Evolutionary conservation across 2,888 invertebrate genomes (phyloP), one percentile per base, ranked within the genome.

Genomic region (Parnassius mnemosyne): DNA sequence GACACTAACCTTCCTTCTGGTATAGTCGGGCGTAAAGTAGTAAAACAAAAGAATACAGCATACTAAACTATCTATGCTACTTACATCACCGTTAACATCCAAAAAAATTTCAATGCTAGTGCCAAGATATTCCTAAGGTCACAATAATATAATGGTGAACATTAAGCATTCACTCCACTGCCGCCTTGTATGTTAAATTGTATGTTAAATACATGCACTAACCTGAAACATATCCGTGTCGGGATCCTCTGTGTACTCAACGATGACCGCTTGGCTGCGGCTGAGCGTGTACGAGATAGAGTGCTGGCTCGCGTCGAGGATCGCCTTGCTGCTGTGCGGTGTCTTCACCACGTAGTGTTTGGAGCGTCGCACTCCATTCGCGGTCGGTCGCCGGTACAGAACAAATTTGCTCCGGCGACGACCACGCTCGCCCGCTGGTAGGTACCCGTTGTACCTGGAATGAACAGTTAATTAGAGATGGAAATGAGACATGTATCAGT

Each of bases 161-260:
- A 25, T 25, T 16, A 16, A 16, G 16, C 16, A 16, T 2, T 16
- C 16, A 16, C 25, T 25, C 25, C 5, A 25, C 25, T 25, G 5
- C 25, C 25, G 25, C 25, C 25, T 25, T 25, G 25, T 25, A 3
- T 1, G 16, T n/a, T n/a, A n/a, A n/a, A n/a, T n/a, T n/a, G n/a
- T 20, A 20, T 2, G 20, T 1, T 34, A 34, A 34, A 34, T n/a
- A 11, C n/a, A 10, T 16, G 20, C 13, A 74, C 92, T 87, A 81
- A 98, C 98, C 95, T 99, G 99, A 92, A 99, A 99, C 99, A 99
- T 99, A 89, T 99, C 99, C 61, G 98, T 99, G 82, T 97, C 96
- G 64, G 95, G 94, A 89, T 99, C 99, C 80, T 95, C 95, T 75
- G 96, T 96, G 90, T 99, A 99, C 91, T 99, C 99, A 61, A 99